Base-by-base conservation (phyloP, 2,888 invertebrate genomes). In the Athrips mouffetella region DNA sequence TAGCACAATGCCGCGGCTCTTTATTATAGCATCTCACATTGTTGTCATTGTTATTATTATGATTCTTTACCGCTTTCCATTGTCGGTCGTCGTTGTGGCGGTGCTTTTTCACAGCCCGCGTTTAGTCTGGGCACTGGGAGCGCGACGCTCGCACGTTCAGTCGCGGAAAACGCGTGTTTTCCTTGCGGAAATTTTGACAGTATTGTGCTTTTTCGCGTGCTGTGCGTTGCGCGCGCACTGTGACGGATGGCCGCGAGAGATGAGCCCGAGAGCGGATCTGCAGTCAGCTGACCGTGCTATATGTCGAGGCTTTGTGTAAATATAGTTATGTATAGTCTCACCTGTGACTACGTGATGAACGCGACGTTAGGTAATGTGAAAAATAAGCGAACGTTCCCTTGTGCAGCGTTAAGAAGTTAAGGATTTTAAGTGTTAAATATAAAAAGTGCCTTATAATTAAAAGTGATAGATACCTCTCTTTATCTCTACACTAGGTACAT, bases 41-140 rank as follows among this genome's bases (percentile, higher is more conserved):
- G 88, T 88, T 88, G 88, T 88, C 87, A 88, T 88, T 88, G 88
- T 88, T 88, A 88, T 88, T 88, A 87, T 88, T 88, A 88, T 88
- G 88, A 88, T 87, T 88, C 88, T 88, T 88, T 86, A 83, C 87
- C 87, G 88, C 88, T 88, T 88, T 88, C 86, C 87, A 88, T 88
- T 88, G 88, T 88, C 86, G 87, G 84, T 74, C 82, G 80, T 80
- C 88, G 86, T 84, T 86, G 85, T 78, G 88, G 82, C 86, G 85
- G 86, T 87, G 85, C 88, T 88, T 88, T 88, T 88, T 88, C 88
- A 88, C 85, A 83, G 83, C 72, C 79, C 84, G 80, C 83, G 81
- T 83, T 88, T 88, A 88, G 88, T 88, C 88, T 85, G 86, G 83
- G 79, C 83, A 86, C 75, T 77, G 88, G 85, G 80, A 88, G 80